Conservation (phyloP, 2,888 invertebrate species). For the Atethmia centrago region DNA sequence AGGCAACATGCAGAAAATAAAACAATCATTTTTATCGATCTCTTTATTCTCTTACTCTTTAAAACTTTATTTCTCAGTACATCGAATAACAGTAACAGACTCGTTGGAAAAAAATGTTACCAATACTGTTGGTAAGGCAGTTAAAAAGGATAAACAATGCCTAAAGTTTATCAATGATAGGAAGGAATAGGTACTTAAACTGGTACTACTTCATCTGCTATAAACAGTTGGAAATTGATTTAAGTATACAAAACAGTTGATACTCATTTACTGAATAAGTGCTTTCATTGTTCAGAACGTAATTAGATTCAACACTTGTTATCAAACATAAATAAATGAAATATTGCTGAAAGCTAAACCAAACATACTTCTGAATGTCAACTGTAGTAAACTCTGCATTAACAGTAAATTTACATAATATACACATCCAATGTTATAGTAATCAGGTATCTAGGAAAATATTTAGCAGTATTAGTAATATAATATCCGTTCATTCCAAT, state of each 20-base stretch:
- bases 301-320: constrained; percentile 47
- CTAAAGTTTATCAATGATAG: constrained; percentile 32
- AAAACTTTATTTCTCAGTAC: constrained; percentile 68
- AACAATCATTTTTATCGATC: constrained; percentile 68
- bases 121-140: constrained; percentile 58
- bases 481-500: constrained; percentile 53
- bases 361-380: constrained; percentile 42
- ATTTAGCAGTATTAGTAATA: constrained; percentile 51
- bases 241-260: constrained; percentile 32
- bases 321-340: constrained; percentile 52
- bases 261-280: constrained; percentile 24
- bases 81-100: constrained; percentile 69
- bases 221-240: constrained; percentile 41
- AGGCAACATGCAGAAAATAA: constrained; percentile 45
- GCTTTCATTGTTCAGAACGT: constrained; percentile 36
- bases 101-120: constrained; percentile 63
- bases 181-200: constrained; percentile 29
- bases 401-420: constrained; percentile 47
- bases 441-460: constrained; percentile 50
- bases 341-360: constrained; percentile 41
- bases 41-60: constrained; percentile 75
- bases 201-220: constrained; percentile 23
- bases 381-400: constrained; percentile 50
- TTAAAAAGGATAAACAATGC: constrained; percentile 35
- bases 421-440: constrained; percentile 44